A percentile compares a stretch with the other conserved stretches of the same genome.
Evolutionary conservation across 2,797 vertebrate species (phyloP).

Genomic region (Cheirogaleus major): DNA sequence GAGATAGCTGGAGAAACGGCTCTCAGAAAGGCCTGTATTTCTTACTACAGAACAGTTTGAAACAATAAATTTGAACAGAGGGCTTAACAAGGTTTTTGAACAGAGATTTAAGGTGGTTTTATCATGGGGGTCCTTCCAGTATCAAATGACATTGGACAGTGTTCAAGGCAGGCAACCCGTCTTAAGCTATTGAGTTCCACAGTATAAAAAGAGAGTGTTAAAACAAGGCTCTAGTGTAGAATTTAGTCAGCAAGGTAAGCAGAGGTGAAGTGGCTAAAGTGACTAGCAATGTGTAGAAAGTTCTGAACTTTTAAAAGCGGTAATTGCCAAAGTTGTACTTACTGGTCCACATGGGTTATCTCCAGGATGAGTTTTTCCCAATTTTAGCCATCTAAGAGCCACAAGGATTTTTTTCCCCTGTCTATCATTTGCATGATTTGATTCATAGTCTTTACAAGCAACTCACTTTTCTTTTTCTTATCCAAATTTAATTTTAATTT

Average conservation of each 20-base stretch:
- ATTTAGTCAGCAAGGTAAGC: background rate
- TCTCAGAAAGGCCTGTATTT: slow-evolving; percentile 29
- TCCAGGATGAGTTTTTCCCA: background rate
- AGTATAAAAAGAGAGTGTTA: background rate
- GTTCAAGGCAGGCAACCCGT: background rate
- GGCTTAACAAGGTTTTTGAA: slow-evolving; percentile 57
- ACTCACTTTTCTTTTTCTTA: background rate
- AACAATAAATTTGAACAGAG: slow-evolving; percentile 60
- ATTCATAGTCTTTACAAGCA: background rate
- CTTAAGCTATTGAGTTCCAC: background rate
- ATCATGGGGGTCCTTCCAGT: slow-evolving; percentile 39
- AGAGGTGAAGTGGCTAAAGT: rapidly evolving
- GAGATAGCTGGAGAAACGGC: background rate
- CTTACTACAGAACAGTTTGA: slow-evolving; percentile 27
- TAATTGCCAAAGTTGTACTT: background rate
- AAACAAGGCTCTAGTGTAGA: background rate
- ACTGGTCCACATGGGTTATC: rapidly evolving
- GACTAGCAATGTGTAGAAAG: rapidly evolving
- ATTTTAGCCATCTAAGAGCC: background rate
- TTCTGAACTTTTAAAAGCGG: background rate
- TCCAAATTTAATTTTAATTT: background rate
- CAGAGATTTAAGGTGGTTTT: slow-evolving; percentile 63
- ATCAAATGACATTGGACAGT: slow-evolving; percentile 36
- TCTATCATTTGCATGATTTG: background rate
- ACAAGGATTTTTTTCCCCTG: background rate